Base-by-base conservation (phyloP, 1,140 invertebrate species). In the Elysia chlorotica region DNA sequence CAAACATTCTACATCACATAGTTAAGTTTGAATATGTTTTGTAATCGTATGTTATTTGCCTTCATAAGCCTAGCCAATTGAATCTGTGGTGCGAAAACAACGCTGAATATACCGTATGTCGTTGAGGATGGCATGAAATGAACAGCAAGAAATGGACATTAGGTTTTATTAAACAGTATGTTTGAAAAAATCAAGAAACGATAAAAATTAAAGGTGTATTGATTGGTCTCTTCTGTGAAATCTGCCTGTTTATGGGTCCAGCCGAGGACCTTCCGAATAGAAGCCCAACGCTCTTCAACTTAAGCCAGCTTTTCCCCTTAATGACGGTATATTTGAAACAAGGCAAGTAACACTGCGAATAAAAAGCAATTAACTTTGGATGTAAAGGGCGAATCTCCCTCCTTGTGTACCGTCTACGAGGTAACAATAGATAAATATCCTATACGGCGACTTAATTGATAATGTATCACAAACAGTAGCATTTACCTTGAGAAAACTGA, bases 401-500 rank as follows among this genome's bases (percentile, higher is more conserved):
- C 41, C 41, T 48, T n/a, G 10, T n/a, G 10, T 48, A 14, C 10
- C 41, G n/a, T 10, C n/a, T 48, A 14, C 41, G n/a, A 48, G n/a
- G n/a, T n/a, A 48, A 48, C 41, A n/a, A 48, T 48, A 48, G 41
- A 10, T 14, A 48, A 48, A n/a, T 10, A 10, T 48, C 10, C 41
- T n/a, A 14, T 10, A 10, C 41, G n/a, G 41, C 41, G n/a, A 14
- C 10, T 48, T 48, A 48, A 10, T n/a, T 48, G 41, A 48, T 14
- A 48, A 48, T n/a, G 10, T 14, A 14, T 14, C 10, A 48, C n/a
- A 48, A 14, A 14, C n/a, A 17, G 25, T 10, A 25, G 37, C n/a
- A 68, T 48, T 4, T 31, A 63, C 69, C 69, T 63, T 71, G 36
- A 84, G 75, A 56, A 84, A 84, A 35, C 71, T 78, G 10, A 84